Conservation (phyloP, 1,140 invertebrate species). For the Apis mellifera region Amel_HAv3.1 CM009936.2:1892001-1892500, state of each 20-base stretch:
- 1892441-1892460: neutral
- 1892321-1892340: neutral
- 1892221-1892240: neutral
- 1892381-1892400: constrained; percentile 15
- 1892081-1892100: neutral
- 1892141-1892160: neutral
- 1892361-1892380: neutral
- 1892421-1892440: neutral
- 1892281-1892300: neutral
- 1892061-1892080: neutral
- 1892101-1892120: neutral
- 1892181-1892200: neutral
- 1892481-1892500: neutral
- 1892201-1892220: constrained; percentile 9
- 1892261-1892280: neutral
- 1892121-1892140: constrained; percentile 15
- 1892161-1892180: neutral
- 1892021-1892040: too few species aligned
- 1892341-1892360: neutral
- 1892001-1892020: too few species aligned
- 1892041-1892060: too few species aligned
- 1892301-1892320: constrained; percentile 11
- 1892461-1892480: constrained; percentile 29
- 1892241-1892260: constrained; percentile 1
- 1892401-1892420: constrained; percentile 12